Evolutionary conservation across 2,797 vertebrate species (phyloP).

Genomic region (Amblyraja radiata): DNA sequence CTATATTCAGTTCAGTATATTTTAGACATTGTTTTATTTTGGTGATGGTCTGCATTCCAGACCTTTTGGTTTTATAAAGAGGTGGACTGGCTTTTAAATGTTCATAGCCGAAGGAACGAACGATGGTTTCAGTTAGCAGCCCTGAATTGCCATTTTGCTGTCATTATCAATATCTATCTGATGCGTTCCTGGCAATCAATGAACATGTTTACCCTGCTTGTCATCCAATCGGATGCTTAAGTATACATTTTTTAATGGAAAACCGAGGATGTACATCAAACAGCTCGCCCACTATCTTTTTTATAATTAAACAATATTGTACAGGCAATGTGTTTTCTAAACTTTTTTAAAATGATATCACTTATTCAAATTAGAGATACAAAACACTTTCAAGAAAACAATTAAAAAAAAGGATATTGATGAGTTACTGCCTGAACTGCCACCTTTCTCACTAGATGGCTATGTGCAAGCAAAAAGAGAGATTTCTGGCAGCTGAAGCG

Average conservation of each 20-base stretch:
- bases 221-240: no score
- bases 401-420: constrained; percentile 38
- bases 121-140: not conserved
- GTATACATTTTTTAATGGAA: not conserved
- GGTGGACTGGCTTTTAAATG: not conserved
- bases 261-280: not conserved
- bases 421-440: constrained; percentile 34
- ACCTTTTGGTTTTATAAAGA: not conserved
- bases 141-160: not conserved
- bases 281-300: not conserved
- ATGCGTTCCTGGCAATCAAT: no score
- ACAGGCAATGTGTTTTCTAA: not conserved
- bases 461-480: constrained; percentile 37
- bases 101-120: not conserved
- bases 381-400: not conserved
- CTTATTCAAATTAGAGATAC: not conserved
- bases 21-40: not conserved
- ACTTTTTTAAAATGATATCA: not conserved
- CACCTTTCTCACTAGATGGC: constrained; percentile 21
- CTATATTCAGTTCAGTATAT: not conserved
- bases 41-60: not conserved
- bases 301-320: not conserved
- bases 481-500: constrained; percentile 36
- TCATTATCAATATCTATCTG: not conserved
- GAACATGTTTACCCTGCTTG: not conserved